Evolutionary conservation across 2,888 invertebrate genomes (phyloP).

Genomic region (Erebia aethiops): DNA sequence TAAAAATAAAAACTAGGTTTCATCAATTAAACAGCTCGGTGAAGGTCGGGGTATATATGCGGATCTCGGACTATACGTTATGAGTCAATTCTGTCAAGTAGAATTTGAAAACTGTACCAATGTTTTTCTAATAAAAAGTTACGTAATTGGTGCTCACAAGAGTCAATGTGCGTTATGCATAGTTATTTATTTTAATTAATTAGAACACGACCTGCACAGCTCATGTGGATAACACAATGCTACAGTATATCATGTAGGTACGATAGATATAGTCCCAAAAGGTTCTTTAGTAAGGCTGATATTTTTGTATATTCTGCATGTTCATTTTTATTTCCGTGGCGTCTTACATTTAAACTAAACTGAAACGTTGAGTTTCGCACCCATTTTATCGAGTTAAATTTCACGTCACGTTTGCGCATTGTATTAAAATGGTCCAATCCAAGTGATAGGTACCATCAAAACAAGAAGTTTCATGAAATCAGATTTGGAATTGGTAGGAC

Average conservation of each 20-base stretch:
- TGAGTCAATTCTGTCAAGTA: conserved; percentile 25
- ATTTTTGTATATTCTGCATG: conserved; percentile 57
- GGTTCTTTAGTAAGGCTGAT: conserved; percentile 22
- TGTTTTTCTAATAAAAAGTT: conserved; percentile 26
- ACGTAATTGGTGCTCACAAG: conserved; percentile 55
- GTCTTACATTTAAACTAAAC: conserved; percentile 48
- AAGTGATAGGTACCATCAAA: conserved; percentile 20
- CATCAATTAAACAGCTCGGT: too few relatives aligned
- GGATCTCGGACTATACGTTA: too few relatives aligned
- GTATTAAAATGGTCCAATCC: conserved; percentile 16
- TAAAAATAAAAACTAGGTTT: too few relatives aligned
- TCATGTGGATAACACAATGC: conserved; percentile 59
- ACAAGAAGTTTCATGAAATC: conserved; percentile 7
- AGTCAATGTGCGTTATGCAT: conserved; percentile 61
- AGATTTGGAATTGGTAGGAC: neutral
- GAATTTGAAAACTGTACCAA: conserved; percentile 44
- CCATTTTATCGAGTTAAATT: conserved; percentile 30
- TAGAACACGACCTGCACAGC: conserved; percentile 70
- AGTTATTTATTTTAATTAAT: conserved; percentile 45
- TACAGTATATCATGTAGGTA: conserved; percentile 24
- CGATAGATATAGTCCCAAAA: conserved; percentile 20
- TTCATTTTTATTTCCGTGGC: conserved; percentile 57
- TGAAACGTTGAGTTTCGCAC: conserved; percentile 38
- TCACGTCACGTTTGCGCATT: conserved; percentile 26
- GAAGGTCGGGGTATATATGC: too few relatives aligned